phyloP scores from a whole-genome alignment of 2,113 vertebrate genomes.

The Dendropsophus ebraccatus region DNA sequence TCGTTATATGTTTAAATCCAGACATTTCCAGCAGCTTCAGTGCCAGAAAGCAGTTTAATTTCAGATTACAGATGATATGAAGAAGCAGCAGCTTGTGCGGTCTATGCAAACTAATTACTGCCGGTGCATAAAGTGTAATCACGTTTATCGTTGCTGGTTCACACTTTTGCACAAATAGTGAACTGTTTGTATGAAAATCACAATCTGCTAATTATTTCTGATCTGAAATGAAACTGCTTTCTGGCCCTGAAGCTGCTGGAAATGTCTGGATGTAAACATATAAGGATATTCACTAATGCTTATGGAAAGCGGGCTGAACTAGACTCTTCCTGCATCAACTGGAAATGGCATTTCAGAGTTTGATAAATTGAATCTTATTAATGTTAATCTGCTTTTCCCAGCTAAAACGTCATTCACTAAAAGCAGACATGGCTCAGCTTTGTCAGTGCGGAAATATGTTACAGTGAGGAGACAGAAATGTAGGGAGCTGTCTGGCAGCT shows the following conservation, averaged over 20 bases:
- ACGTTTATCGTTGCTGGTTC: no score
- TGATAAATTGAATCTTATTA: slow-evolving; percentile 16
- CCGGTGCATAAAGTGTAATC: no score
- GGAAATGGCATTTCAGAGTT: slow-evolving; percentile 31
- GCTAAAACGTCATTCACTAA: slow-evolving; percentile 6
- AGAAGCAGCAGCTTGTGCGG: no score
- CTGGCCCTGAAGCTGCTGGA: not conserved
- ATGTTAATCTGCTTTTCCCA: slow-evolving; percentile 16
- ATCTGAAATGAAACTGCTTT: not conserved
- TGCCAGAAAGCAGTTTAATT: no score
- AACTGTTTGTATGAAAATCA: not conserved
- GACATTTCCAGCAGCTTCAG: no score
- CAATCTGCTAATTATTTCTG: not conserved
- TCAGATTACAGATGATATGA: no score
- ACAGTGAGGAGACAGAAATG: not conserved
- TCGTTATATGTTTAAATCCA: no score
- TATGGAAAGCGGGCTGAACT: not conserved
- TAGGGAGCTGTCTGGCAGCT: not conserved
- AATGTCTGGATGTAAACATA: slow-evolving; percentile 6
- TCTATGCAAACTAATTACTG: no score
- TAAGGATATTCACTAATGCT: slow-evolving; percentile 18
- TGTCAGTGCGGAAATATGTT: not conserved
- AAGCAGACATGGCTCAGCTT: not conserved
- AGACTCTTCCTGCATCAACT: not conserved
- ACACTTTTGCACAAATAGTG: not conserved